Evolutionary conservation across 2,888 invertebrate genomes (phyloP), one percentile per base, ranked within the genome.

Genomic region (Drosophila ezoana): DNA sequence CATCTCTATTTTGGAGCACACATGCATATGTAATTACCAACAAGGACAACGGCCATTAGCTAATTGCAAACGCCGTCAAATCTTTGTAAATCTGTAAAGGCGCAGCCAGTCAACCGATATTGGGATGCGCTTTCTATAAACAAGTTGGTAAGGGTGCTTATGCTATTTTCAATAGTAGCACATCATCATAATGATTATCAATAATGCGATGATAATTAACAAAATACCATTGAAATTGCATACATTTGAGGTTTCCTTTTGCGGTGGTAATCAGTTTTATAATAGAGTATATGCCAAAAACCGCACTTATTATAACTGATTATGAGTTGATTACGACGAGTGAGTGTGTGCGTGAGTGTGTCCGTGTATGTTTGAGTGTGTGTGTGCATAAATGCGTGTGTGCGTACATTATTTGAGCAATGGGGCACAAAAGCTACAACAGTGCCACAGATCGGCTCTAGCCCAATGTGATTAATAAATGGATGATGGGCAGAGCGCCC

Each of bases 201-300:
- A 45, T 33, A 56, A 59, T 48, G n/a, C 16, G 45, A 53, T 43
- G 35, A 40, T 43, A 47, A 52, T 57, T 18, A 58, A 23, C 43
- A 43, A 45, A 43, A 78, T 28, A 28, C 62, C 49, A 62, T 57
- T 77, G 63, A 66, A 69, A 73, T 66, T 75, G 73, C 79, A 71
- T 80, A 64, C 56, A 76, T 76, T 81, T 76, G 79, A 70, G 81
- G 79, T 79, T 75, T 73, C 47, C 67, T 72, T 65, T 62, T 84
- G 83, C 66, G 86, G 83, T 64, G 23, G 44, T 79, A 74, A 81
- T 76, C 79, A 73, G 72, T 67, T 77, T 77, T 61, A 20, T 23
- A n/a, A n/a, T 58, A 28, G 48, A 58, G 16, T 20, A 45, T 41
- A 58, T 58, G 44, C 37, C 45, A 51, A 45, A 56, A 44, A 71